Conservation (phyloP, 1,140 invertebrate species). For the Neotoxoptera formosana region DNA sequence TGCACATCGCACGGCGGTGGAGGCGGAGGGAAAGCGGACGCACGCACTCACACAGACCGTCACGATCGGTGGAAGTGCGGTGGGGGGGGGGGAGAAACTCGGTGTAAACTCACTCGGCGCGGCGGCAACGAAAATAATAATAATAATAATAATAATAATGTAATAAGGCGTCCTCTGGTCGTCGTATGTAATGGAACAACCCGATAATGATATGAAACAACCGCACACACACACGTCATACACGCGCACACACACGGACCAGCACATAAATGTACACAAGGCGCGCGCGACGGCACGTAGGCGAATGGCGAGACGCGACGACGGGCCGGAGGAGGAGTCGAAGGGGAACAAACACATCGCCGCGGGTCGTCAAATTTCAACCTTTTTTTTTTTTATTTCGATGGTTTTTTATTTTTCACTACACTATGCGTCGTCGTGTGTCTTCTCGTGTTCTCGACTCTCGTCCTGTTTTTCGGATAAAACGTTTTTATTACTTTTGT, state of each 20-base stretch:
- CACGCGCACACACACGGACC: background rate
- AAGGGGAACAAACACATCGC: background rate
- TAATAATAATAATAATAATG: conserved; percentile 27
- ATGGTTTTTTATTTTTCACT: background rate
- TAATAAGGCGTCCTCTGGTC: conserved; percentile 47
- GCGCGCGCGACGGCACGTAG: conserved; percentile 18
- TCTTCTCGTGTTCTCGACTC: background rate
- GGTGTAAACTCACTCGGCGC: conserved; percentile 3
- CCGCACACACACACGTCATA: background rate
- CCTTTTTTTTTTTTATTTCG: background rate
- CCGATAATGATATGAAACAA: conserved; percentile 50
- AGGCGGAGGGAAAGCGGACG: background rate
- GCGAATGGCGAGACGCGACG: background rate
- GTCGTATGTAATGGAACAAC: conserved; percentile 47
- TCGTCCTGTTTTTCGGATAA: background rate
- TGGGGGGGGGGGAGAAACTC: background rate
- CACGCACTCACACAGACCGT: background rate
- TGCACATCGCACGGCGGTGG: background rate
- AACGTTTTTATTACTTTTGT: background rate
- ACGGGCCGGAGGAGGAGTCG: background rate
- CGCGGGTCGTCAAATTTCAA: conserved; percentile 42
- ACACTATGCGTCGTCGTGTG: background rate
- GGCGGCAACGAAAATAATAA: conserved; percentile 40
- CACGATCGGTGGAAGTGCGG: background rate
- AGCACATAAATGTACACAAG: background rate